These are phyloP conservation scores for Cephalopterus ornatus DNA, from an alignment of 2,113 vertebrate genomes.

Conservation along the genomic window DNA sequence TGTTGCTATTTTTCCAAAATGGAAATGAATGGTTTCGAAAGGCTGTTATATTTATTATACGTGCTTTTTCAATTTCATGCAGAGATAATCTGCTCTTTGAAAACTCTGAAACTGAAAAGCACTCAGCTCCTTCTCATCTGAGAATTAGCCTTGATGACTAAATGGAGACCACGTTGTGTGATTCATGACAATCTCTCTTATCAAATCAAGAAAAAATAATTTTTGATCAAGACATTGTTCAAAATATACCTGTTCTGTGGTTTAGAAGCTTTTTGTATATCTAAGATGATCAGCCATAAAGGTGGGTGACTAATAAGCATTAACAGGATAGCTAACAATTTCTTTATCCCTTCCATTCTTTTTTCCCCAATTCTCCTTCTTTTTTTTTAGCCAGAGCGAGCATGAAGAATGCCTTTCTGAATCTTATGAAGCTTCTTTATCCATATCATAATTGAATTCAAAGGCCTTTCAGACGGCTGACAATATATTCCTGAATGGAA, in stretches of 20 bases:
- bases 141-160: neutral
- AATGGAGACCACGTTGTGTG: neutral
- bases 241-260: neutral
- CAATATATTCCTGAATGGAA: neutral
- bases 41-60: neutral
- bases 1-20: neutral
- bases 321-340: neutral
- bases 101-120: neutral
- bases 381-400: neutral
- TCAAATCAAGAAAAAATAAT: neutral
- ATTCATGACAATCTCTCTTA: neutral
- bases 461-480: neutral
- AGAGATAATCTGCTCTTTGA: neutral
- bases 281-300: neutral
- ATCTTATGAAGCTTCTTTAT: neutral
- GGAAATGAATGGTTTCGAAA: neutral
- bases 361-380: accelerated
- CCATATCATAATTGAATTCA: neutral
- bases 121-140: neutral
- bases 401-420: neutral
- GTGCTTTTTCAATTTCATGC: neutral
- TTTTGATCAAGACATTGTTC: neutral
- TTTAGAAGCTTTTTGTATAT: neutral
- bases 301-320: neutral
- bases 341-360: neutral